These are phyloP conservation scores for Dusona sp. DNA, from an alignment of 2,888 invertebrate genomes.

Conservation along the genomic window DNA sequence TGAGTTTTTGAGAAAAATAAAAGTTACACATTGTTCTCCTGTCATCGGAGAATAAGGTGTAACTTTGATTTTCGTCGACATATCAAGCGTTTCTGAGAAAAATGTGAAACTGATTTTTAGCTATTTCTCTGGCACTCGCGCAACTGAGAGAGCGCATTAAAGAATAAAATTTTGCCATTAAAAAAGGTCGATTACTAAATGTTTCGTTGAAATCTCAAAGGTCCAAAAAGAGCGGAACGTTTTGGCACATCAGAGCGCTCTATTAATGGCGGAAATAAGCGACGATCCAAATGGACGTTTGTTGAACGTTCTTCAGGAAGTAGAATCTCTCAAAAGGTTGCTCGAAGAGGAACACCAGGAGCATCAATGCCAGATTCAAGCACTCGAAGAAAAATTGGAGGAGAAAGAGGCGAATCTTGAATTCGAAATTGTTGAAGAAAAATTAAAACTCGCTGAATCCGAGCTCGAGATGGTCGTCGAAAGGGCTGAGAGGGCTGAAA, in stretches of 20 bases:
- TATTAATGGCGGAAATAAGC: constrained; percentile 88
- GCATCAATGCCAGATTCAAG: constrained; percentile 87
- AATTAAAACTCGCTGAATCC: constrained; percentile 89
- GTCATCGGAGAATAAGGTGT: no score
- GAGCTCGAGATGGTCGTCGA: constrained; percentile 88
- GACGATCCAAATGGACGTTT: constrained; percentile 86
- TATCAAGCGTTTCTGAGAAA: no score
- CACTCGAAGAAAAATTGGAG: constrained; percentile 88
- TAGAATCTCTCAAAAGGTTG: constrained; percentile 87
- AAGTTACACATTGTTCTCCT: no score
- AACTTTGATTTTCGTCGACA: no score
- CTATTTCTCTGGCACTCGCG: no score
- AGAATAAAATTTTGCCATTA: no score
- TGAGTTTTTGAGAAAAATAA: no score
- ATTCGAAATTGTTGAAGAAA: constrained; percentile 89
- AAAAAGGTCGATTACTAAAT: background rate
- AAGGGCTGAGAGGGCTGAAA: constrained; percentile 87
- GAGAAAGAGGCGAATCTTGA: constrained; percentile 89
- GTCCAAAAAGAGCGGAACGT: constrained; percentile 89
- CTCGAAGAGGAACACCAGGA: constrained; percentile 87
- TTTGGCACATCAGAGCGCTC: constrained; percentile 89
- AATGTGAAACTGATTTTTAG: no score
- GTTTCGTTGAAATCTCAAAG: constrained; percentile 72
- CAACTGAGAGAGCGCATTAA: no score
- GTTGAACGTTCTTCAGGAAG: constrained; percentile 86